Evolutionary conservation across 2,797 vertebrate species (phyloP).

Genomic region (Schizothorax lantsangensis): DNA sequence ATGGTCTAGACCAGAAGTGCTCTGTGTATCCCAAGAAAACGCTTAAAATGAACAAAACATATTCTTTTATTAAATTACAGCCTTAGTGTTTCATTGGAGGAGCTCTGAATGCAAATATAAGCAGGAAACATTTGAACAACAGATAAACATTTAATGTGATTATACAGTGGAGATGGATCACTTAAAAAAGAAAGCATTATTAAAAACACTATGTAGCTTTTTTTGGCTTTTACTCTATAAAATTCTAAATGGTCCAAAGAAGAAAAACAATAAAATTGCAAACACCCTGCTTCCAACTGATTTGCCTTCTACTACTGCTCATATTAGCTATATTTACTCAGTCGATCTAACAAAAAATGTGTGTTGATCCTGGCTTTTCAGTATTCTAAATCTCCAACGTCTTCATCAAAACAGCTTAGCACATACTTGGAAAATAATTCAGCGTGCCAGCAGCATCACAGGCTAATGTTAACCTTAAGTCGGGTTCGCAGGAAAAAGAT

Average conservation of each 20-base stretch:
- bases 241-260: neutral
- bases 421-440: slow-evolving; percentile 13
- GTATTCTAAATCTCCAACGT: neutral
- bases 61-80: slow-evolving; percentile 7
- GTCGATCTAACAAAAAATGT: neutral
- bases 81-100: neutral
- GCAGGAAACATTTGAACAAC: slow-evolving; percentile 31
- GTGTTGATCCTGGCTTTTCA: slow-evolving; percentile 3
- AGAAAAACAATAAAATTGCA: neutral
- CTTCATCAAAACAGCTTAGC: slow-evolving; percentile 22
- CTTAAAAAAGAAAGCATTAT: slow-evolving; percentile 35
- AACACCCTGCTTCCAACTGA: neutral
- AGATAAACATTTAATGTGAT: slow-evolving; percentile 27
- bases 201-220: slow-evolving; percentile 30
- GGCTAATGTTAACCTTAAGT: slow-evolving; percentile 14
- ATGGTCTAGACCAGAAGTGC: neutral
- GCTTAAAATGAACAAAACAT: slow-evolving; percentile 16
- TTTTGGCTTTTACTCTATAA: neutral
- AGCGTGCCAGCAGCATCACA: slow-evolving; percentile 36
- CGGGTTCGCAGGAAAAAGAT: slow-evolving; percentile 17
- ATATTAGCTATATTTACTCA: neutral
- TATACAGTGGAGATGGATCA: slow-evolving; percentile 34
- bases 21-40: neutral
- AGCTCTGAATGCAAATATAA: slow-evolving; percentile 20
- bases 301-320: neutral